Conservation (phyloP, 2,888 invertebrate species). For the Tipula lateralis region DNA sequence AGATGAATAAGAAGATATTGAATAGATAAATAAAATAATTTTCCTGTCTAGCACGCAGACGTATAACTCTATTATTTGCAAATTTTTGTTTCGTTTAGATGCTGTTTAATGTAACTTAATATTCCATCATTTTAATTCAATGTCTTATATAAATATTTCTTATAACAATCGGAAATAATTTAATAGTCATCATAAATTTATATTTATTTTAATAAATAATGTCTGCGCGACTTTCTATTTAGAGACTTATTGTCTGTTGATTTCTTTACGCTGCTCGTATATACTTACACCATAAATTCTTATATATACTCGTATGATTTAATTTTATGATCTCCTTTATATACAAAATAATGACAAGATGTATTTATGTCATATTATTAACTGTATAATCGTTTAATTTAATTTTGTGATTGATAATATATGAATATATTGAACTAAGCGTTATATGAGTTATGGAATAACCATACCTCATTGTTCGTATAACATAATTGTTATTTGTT, state of each 20-base stretch:
- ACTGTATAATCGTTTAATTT: background rate
- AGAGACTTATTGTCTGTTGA: slow-evolving; percentile 7
- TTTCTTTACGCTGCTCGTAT: too few species aligned
- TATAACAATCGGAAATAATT: slow-evolving; percentile 19
- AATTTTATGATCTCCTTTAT: background rate
- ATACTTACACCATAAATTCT: too few species aligned
- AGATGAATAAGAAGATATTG: background rate
- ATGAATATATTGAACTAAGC: background rate
- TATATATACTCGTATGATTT: background rate
- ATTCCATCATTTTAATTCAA: background rate
- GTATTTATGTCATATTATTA: background rate
- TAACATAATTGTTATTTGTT: too few species aligned
- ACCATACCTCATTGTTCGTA: background rate
- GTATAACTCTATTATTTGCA: slow-evolving; percentile 13
- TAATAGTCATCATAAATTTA: slow-evolving; percentile 2
- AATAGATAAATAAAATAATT: background rate
- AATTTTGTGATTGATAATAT: background rate
- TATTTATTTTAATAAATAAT: background rate
- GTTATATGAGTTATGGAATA: background rate
- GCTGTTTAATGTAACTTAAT: background rate
- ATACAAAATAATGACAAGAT: background rate
- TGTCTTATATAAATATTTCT: background rate
- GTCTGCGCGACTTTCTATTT: background rate
- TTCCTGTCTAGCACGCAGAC: slow-evolving; percentile 19
- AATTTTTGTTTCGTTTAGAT: background rate